Evolutionary conservation across 1,140 invertebrate species (phyloP), one percentile per base, ranked within the genome.

Genomic region (Cotesia vestalis): DNA sequence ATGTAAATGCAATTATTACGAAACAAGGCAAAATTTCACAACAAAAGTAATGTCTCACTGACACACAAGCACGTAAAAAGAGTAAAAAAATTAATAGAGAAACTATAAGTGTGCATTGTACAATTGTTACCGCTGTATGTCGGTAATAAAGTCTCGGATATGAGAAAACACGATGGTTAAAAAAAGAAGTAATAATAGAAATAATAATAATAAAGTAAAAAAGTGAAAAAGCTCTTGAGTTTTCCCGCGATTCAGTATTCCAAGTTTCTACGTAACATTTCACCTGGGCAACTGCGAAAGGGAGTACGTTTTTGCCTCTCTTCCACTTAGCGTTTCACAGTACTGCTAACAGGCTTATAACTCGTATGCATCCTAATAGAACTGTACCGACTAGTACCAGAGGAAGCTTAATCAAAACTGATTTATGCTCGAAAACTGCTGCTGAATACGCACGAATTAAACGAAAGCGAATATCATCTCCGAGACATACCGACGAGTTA

Each of bases 371-470:
- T 46, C 8, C 6, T 46, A 46, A 46, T 46, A 46, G 27, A 27
- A 27, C 27, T 27, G 27, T 27, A 27, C 27, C 27, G 27, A 27
- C 27, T 27, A 27, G 40, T 11, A 46, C 60, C 34, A 74, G 63
- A 76, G 73, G 76, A 77, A 75, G 75, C 72, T 74, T 80, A 78
- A 79, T 80, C 78, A 80, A 76, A 78, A 77, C 73, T 75, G 27
- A 70, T 78, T 76, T 76, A 77, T 67, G 76, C 76, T 69, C 77
- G 73, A 66, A 60, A 75, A 62, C 73, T 73, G 53, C 63, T 36
- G 46, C 57, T 80, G 76, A 80, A 80, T 80, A 75, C 75, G 63
- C 73, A 46, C 71, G 73, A 80, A 79, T 79, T 79, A 79, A 76
- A 69, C 66, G 72, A 80, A 76, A 59, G 67, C 62, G 72, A 80